Percentiles rank a stretch among this genome's conserved stretches.
These are phyloP conservation scores for Troglohyphantes excavatus DNA, from an alignment of 2,888 invertebrate genomes.

Conservation along the genomic window DNA sequence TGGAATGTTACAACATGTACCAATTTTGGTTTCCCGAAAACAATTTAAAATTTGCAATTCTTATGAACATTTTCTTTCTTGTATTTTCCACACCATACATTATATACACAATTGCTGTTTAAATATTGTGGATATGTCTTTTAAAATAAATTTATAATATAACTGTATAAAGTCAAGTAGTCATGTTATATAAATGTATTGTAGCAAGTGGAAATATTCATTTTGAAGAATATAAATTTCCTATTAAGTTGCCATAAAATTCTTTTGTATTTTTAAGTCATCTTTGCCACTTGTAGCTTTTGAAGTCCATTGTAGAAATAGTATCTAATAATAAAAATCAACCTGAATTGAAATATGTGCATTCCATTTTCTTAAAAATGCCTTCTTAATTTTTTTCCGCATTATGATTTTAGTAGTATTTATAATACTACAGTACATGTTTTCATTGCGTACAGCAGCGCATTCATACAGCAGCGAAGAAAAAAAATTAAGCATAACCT, in stretches of 20 bases:
- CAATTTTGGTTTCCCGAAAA: conserved; percentile 1
- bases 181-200: conserved; percentile 37
- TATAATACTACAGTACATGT: too few species aligned
- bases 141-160: conserved; percentile 50
- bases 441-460: too few species aligned
- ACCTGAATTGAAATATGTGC: neutral
- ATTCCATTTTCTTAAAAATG: too few species aligned
- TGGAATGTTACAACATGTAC: neutral
- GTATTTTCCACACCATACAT: conserved; percentile 14
- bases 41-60: neutral
- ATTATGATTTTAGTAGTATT: too few species aligned
- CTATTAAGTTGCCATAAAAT: conserved; percentile 29
- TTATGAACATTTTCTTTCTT: conserved; percentile 6
- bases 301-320: conserved; percentile 5
- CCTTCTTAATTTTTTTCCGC: too few species aligned
- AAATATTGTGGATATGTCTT: conserved; percentile 46
- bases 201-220: conserved; percentile 23
- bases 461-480: too few species aligned
- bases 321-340: neutral
- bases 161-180: conserved; percentile 51
- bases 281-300: conserved; percentile 16
- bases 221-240: conserved; percentile 23
- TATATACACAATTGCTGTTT: conserved; percentile 49
- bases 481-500: too few species aligned
- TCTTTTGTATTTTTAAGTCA: neutral